These are phyloP conservation scores for Drosophila repleta DNA, from an alignment of 1,140 invertebrate genomes.

Conservation along the genomic window DNA sequence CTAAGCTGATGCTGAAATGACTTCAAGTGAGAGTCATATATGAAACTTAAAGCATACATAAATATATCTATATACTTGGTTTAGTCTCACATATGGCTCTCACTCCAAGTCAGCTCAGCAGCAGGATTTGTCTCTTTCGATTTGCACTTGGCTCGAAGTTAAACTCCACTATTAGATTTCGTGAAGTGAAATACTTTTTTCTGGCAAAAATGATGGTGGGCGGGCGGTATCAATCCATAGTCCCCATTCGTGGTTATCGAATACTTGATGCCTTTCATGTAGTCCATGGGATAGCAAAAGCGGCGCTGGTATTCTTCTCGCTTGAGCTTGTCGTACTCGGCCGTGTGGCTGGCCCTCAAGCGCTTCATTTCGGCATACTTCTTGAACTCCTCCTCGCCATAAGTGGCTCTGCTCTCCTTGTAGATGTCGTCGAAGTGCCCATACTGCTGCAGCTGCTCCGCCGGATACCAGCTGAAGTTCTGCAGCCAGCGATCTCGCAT, in stretches of 20 bases:
- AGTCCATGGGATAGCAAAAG: conserved; percentile 25
- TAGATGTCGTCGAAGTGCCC: conserved; percentile 27
- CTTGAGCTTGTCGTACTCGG: neutral
- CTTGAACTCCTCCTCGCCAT: conserved; percentile 31
- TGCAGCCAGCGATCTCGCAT: conserved; percentile 11
- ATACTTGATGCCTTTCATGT: conserved; percentile 20
- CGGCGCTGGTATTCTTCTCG: accelerated
- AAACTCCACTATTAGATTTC: too few relatives aligned
- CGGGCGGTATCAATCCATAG: conserved; percentile 44
- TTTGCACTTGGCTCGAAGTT: too few relatives aligned
- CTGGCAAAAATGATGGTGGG: conserved; percentile 15
- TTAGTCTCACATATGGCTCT: too few relatives aligned
- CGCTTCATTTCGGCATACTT: conserved; percentile 29
- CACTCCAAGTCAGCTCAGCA: neutral
- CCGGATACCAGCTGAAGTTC: conserved; percentile 35
- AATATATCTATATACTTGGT: too few relatives aligned
- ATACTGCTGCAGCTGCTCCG: conserved; percentile 20
- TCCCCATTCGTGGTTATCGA: conserved; percentile 43
- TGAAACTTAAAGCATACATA: too few relatives aligned
- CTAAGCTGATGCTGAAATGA: too few relatives aligned
- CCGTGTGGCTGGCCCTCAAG: neutral
- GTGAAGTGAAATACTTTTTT: too few relatives aligned
- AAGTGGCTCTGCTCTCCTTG: conserved; percentile 25
- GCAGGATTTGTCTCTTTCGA: too few relatives aligned
- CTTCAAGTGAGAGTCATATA: too few relatives aligned